These are phyloP conservation scores for Sebastes nivosus DNA, from an alignment of 2,797 vertebrate species.

Conservation along the genomic window DNA sequence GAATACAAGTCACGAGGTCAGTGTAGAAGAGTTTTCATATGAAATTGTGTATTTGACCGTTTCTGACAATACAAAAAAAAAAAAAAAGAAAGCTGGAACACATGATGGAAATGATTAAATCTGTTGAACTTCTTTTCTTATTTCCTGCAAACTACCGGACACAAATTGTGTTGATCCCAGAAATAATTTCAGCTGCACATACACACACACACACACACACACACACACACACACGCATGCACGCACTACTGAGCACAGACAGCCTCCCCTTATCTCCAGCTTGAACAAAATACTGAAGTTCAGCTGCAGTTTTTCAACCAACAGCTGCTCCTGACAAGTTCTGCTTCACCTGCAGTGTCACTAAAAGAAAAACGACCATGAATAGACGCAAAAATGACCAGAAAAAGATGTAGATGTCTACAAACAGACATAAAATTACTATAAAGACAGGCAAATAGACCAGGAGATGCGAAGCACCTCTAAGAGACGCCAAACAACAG, in stretches of 20 bases:
- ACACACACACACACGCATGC: background rate
- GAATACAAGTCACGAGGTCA: background rate
- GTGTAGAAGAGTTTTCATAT: constrained; percentile 31
- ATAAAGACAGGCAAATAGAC: too few relatives aligned
- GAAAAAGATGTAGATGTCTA: too few relatives aligned
- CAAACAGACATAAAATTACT: too few relatives aligned
- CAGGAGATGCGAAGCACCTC: too few relatives aligned
- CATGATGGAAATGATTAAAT: background rate
- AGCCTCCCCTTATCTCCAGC: background rate
- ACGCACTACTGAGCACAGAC: background rate
- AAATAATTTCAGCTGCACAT: background rate
- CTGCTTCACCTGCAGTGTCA: background rate
- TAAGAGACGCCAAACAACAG: too few relatives aligned
- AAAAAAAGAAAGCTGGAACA: background rate
- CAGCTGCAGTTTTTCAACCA: background rate
- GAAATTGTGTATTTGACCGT: constrained; percentile 26
- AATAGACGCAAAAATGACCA: too few relatives aligned
- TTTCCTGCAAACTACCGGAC: background rate
- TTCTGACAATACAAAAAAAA: constrained; percentile 19
- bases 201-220: background rate
- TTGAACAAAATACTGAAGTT: background rate
- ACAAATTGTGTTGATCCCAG: constrained; percentile 9
- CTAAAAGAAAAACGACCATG: background rate
- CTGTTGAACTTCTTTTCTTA: background rate
- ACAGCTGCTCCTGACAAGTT: background rate